Conservation (phyloP, 2,888 invertebrate genomes). For the Cabera pusaria region DNA sequence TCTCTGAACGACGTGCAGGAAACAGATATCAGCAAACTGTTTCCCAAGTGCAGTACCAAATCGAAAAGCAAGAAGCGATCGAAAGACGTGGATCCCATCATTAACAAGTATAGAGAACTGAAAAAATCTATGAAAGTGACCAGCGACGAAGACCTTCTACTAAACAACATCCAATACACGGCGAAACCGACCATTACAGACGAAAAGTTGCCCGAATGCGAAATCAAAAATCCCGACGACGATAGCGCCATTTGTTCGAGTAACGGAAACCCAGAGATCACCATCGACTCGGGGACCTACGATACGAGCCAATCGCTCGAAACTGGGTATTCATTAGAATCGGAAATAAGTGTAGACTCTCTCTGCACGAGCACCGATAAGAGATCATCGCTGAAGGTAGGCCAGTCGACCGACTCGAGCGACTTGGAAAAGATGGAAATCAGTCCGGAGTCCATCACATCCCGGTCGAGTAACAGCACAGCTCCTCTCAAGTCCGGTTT, state of each 20-base stretch:
- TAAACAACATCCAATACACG: constrained; percentile 69
- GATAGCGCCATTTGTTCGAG: constrained; percentile 75
- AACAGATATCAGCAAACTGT: constrained; percentile 71
- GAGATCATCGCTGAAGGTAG: constrained; percentile 83
- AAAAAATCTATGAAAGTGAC: constrained; percentile 74
- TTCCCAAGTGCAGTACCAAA: constrained; percentile 76
- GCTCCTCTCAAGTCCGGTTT: constrained; percentile 81
- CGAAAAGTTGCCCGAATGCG: constrained; percentile 65
- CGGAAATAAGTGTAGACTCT: constrained; percentile 84
- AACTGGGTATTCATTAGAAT: constrained; percentile 78
- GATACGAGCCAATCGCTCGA: constrained; percentile 78
- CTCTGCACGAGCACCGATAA: constrained; percentile 82
- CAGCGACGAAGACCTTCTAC: constrained; percentile 69
- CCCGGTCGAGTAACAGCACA: constrained; percentile 77
- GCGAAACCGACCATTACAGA: constrained; percentile 54
- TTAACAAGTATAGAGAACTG: constrained; percentile 74
- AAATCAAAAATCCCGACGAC: constrained; percentile 74
- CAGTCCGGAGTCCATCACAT: constrained; percentile 78
- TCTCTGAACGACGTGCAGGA: constrained; percentile 79
- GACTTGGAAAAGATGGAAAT: constrained; percentile 85
- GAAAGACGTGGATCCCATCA: constrained; percentile 76
- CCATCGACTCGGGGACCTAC: constrained; percentile 74
- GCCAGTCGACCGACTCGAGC: constrained; percentile 87
- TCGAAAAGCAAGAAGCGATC: constrained; percentile 78
- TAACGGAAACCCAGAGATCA: constrained; percentile 79